A percentile compares a stretch with the other conserved stretches of the same genome.
These are phyloP conservation scores for Dinocampus coccinellae DNA, from an alignment of 2,888 invertebrate species.

Conservation along the genomic window DNA sequence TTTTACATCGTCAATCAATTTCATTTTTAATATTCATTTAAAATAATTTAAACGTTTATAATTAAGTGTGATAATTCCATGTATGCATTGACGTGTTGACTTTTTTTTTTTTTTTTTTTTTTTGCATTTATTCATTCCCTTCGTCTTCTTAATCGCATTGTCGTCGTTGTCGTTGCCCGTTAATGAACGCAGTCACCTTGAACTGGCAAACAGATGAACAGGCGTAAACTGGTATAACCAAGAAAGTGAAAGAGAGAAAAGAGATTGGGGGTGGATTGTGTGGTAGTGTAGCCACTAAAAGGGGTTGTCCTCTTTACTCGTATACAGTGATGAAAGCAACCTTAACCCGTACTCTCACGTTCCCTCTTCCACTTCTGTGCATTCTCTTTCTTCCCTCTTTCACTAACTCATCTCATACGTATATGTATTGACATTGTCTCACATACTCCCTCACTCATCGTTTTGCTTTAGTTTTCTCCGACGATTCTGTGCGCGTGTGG, in stretches of 20 bases:
- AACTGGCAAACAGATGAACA: slow-evolving; percentile 66
- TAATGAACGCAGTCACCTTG: slow-evolving; percentile 68
- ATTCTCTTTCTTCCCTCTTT: slow-evolving; percentile 44
- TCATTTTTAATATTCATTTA: too few species aligned
- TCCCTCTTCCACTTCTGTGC: slow-evolving; percentile 39
- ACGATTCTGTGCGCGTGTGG: slow-evolving; percentile 44
- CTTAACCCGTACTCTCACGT: slow-evolving; percentile 41
- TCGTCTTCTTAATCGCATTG: neutral
- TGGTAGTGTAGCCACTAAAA: slow-evolving; percentile 57
- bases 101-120: neutral
- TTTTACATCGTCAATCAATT: too few species aligned
- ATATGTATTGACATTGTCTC: slow-evolving; percentile 17
- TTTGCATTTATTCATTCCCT: neutral
- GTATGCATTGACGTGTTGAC: neutral
- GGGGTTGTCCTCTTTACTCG: slow-evolving; percentile 53
- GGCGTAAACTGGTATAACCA: slow-evolving; percentile 35
- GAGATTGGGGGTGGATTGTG: slow-evolving; percentile 24
- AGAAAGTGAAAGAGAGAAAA: slow-evolving; percentile 19
- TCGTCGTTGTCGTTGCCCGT: slow-evolving; percentile 42
- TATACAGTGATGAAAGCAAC: slow-evolving; percentile 58
- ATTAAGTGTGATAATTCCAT: neutral
- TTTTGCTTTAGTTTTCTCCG: slow-evolving; percentile 18
- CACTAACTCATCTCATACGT: slow-evolving; percentile 27
- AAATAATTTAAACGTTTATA: too few species aligned
- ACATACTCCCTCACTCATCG: neutral